These are phyloP conservation scores for Heliothis peltigera DNA, from an alignment of 2,888 invertebrate genomes.

Conservation along the genomic window DNA sequence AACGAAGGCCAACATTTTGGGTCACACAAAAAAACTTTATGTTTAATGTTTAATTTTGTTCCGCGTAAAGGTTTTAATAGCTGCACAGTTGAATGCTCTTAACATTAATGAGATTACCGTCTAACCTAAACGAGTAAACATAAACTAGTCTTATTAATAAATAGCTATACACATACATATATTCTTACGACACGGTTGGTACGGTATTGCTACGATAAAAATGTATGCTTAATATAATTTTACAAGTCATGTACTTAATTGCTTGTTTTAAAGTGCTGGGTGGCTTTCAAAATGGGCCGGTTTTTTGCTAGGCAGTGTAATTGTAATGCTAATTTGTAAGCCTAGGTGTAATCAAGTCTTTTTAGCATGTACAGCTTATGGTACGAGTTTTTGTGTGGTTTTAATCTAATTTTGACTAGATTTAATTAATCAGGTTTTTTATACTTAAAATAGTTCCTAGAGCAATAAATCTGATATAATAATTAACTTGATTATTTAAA, in stretches of 20 bases:
- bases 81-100: conserved; percentile 1
- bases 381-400: no score
- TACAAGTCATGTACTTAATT: conserved; percentile 30
- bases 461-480: no score
- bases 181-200: neutral
- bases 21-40: no score
- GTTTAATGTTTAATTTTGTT: no score
- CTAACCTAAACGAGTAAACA: conserved; percentile 8
- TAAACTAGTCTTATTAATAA: conserved; percentile 17
- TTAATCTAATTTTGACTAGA: no score
- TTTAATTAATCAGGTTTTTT: no score
- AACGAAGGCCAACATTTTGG: no score
- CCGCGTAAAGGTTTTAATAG: neutral
- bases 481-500: no score
- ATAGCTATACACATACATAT: conserved; percentile 5
- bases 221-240: conserved; percentile 36
- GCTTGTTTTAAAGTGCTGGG: conserved; percentile 1
- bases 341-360: conserved; percentile 2
- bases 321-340: conserved; percentile 3
- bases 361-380: no score
- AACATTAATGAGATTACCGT: conserved; percentile 19
- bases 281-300: neutral
- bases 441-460: no score
- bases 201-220: conserved; percentile 25
- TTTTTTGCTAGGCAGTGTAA: conserved; percentile 23